Conservation (phyloP, 1,140 invertebrate genomes). For the Trachymyrmex septentrionalis region DNA sequence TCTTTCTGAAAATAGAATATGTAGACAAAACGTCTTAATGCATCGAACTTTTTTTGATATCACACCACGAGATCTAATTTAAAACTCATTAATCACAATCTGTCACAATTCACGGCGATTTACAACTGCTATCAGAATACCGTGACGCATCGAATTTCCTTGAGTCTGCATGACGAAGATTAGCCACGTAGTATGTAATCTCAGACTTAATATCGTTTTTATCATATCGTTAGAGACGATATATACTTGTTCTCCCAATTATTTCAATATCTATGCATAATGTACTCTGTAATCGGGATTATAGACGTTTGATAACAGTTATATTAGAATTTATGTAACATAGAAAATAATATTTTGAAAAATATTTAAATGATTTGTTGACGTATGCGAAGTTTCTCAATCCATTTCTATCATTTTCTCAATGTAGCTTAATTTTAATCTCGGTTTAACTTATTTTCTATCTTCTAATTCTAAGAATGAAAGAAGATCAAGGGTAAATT, state of each 20-base stretch:
- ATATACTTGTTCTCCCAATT: background rate
- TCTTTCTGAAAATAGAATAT: background rate
- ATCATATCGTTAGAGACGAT: background rate
- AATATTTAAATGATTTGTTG: background rate
- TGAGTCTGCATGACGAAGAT: slow-evolving; percentile 4
- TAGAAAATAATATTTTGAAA: background rate
- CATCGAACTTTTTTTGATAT: slow-evolving; percentile 42
- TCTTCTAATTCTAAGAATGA: too few relatives aligned
- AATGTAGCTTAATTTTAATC: too few relatives aligned
- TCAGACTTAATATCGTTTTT: background rate
- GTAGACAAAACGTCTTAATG: background rate
- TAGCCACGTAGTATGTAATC: slow-evolving; percentile 2
- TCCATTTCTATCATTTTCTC: too few relatives aligned
- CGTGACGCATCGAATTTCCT: slow-evolving; percentile 26
- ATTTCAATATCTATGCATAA: background rate
- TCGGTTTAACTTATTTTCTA: too few relatives aligned
- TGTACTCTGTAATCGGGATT: background rate
- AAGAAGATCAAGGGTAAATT: too few relatives aligned
- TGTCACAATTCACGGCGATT: slow-evolving; percentile 29
- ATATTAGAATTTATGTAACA: background rate
- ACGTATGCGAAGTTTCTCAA: background rate
- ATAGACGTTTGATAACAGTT: background rate
- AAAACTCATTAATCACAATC: slow-evolving; percentile 70
- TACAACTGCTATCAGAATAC: slow-evolving; percentile 43
- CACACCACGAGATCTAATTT: slow-evolving; percentile 46